Conservation (phyloP, 2,888 invertebrate species). For the Ischnura elegans region DNA sequence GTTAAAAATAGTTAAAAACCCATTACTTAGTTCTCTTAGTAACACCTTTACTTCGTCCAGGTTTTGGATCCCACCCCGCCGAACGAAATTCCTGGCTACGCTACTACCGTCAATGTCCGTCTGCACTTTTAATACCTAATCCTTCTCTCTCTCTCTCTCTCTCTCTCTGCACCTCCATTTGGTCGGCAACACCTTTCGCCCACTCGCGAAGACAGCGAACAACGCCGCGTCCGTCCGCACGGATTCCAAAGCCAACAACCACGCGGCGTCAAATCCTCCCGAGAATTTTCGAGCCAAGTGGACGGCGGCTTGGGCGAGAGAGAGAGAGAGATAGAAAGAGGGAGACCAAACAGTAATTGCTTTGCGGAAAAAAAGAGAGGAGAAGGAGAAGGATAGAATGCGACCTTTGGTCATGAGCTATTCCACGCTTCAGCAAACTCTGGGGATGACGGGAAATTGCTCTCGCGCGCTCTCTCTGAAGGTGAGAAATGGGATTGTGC, state of each 20-base stretch:
- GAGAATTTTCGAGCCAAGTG: not conserved
- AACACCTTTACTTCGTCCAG: no score
- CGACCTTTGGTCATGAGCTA: slow-evolving; percentile 38
- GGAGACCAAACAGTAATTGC: slow-evolving; percentile 12
- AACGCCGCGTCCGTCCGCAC: not conserved
- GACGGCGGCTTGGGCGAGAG: not conserved
- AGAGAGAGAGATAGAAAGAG: no score
- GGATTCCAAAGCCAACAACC: not conserved
- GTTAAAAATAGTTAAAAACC: no score
- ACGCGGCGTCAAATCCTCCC: slow-evolving; percentile 11
- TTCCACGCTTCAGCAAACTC: slow-evolving; percentile 34
- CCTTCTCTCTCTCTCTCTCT: not conserved
- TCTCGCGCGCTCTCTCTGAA: slow-evolving; percentile 11
- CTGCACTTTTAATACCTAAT: not conserved
- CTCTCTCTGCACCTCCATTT: not conserved
- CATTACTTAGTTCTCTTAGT: no score
- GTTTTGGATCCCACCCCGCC: no score
- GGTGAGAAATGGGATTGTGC: slow-evolving; percentile 35
- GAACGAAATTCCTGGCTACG: no score
- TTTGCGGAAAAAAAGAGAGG: not conserved
- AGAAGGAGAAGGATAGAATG: not conserved
- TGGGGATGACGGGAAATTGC: slow-evolving; percentile 25
- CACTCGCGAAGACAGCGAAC: not conserved
- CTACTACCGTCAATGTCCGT: no score
- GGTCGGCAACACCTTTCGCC: not conserved